phyloP scores from a whole-genome alignment of 2,888 invertebrate genomes.

The Catotricha subobsoleta region DNA sequence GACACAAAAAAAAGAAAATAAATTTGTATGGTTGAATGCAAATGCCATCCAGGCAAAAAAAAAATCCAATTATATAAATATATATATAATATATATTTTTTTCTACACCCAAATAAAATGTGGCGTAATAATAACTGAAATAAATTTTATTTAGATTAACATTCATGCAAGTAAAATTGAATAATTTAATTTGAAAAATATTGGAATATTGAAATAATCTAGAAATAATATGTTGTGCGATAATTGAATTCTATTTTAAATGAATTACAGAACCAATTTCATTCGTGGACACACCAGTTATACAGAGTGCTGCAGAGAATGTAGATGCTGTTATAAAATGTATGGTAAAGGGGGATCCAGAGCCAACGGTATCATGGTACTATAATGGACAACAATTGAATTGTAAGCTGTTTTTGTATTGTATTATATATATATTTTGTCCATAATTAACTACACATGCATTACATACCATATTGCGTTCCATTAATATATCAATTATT shows the following conservation, averaged over 20 bases:
- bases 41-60: no score
- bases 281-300: conserved; percentile 34
- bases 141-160: no score
- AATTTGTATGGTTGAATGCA: no score
- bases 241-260: background rate
- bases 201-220: no score
- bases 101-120: no score
- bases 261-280: conserved; percentile 35
- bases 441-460: background rate
- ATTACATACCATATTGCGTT: background rate
- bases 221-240: no score
- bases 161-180: no score
- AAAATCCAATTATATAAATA: no score
- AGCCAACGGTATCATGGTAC: conserved; percentile 31
- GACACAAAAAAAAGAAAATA: no score
- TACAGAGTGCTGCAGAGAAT: conserved; percentile 34
- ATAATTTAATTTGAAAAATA: no score
- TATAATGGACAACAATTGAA: conserved; percentile 29
- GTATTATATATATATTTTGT: conserved; percentile 7
- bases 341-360: conserved; percentile 31
- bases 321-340: conserved; percentile 30
- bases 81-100: no score
- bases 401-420: conserved; percentile 10
- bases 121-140: no score
- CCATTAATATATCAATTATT: background rate